These are phyloP conservation scores for Arrhamphus sclerolepis DNA, from an alignment of 2,797 vertebrate species.

Conservation along the genomic window DNA sequence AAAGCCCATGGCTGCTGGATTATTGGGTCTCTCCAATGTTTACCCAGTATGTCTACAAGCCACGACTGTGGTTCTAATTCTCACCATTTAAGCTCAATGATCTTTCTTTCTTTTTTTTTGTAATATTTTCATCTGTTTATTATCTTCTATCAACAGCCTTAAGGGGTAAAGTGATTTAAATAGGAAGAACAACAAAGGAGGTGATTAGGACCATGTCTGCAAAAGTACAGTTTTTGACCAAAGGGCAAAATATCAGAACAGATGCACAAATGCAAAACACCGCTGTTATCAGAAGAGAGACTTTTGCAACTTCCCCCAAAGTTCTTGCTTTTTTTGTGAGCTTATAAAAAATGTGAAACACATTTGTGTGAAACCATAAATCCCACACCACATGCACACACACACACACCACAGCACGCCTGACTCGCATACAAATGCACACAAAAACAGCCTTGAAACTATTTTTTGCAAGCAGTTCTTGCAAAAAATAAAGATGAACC, in stretches of 20 bases:
- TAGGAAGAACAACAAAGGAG: slow-evolving; percentile 52
- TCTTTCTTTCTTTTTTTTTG: slow-evolving; percentile 53
- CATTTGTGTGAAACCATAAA: slow-evolving; percentile 15
- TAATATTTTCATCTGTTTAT: slow-evolving; percentile 65
- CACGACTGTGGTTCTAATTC: slow-evolving; percentile 53
- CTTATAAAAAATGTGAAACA: slow-evolving; percentile 19
- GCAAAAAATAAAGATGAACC: slow-evolving; percentile 4
- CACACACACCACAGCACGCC: neutral
- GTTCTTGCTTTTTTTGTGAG: slow-evolving; percentile 15
- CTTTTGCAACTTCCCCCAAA: slow-evolving; percentile 26
- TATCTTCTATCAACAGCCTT: slow-evolving; percentile 66
- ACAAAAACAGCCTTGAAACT: slow-evolving; percentile 23
- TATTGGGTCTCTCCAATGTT: slow-evolving; percentile 59
- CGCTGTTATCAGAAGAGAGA: slow-evolving; percentile 21
- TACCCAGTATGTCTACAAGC: slow-evolving; percentile 57
- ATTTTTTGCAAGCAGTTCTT: slow-evolving; percentile 11
- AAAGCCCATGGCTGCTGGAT: slow-evolving; percentile 57
- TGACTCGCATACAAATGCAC: neutral
- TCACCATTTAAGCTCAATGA: slow-evolving; percentile 56
- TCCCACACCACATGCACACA: slow-evolving; percentile 1
- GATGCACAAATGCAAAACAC: slow-evolving; percentile 31
- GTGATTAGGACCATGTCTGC: slow-evolving; percentile 51
- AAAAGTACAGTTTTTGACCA: slow-evolving; percentile 25
- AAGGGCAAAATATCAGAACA: slow-evolving; percentile 17
- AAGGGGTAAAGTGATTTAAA: slow-evolving; percentile 48